phyloP scores from a whole-genome alignment of 2,888 invertebrate species.

The Zaprionus bogoriensis region DNA sequence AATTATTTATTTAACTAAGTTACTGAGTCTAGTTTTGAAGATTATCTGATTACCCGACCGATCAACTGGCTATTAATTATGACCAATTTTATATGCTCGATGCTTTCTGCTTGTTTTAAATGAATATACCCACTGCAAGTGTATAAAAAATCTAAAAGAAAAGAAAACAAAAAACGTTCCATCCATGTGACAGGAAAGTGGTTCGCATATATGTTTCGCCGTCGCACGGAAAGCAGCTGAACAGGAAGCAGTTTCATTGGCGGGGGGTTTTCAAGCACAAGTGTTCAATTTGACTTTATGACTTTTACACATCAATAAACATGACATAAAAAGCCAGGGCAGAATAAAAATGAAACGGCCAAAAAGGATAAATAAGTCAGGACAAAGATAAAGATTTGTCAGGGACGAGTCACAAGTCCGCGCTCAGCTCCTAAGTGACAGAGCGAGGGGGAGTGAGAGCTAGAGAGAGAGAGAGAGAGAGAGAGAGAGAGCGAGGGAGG shows the following conservation, averaged over 20 bases:
- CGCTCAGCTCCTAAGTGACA: neutral
- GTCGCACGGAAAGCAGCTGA: neutral
- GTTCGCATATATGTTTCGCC: neutral
- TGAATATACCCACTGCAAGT: too few relatives aligned
- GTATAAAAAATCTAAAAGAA: conserved; percentile 24
- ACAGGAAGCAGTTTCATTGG: neutral
- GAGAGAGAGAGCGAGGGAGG: neutral
- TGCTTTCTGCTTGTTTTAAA: too few relatives aligned
- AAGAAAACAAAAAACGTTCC: neutral
- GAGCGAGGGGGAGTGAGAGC: neutral
- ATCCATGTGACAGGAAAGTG: conserved; percentile 19
- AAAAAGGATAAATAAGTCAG: conserved; percentile 73
- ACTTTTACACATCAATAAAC: conserved; percentile 79
- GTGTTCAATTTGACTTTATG: conserved; percentile 74
- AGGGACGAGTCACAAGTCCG: conserved; percentile 9
- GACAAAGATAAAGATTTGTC: conserved; percentile 72
- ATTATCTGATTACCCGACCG: too few relatives aligned
- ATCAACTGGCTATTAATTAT: too few relatives aligned
- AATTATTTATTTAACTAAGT: too few relatives aligned
- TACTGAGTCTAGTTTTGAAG: too few relatives aligned
- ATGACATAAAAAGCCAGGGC: conserved; percentile 69
- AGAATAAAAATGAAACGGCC: conserved; percentile 68
- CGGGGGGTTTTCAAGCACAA: conserved; percentile 37
- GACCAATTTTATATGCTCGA: too few relatives aligned
- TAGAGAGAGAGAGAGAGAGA: neutral